These are phyloP conservation scores for Mycalesis mineus DNA, from an alignment of 2,888 invertebrate species.

Conservation along the genomic window DNA sequence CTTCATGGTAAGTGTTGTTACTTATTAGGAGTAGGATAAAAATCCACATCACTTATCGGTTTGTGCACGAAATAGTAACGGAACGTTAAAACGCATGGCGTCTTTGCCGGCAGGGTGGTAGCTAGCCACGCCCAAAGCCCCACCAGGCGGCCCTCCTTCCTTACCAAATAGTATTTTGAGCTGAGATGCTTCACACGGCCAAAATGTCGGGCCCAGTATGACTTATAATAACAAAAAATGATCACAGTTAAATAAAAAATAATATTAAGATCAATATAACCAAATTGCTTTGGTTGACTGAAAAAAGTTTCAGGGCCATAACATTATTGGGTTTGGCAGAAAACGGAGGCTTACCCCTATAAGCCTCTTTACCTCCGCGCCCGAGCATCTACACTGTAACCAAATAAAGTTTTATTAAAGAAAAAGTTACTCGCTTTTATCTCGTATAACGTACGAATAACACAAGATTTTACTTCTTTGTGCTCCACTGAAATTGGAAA, in stretches of 20 bases:
- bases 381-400: constrained; percentile 40
- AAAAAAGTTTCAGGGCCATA: constrained; percentile 32
- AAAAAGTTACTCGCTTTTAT: constrained; percentile 47
- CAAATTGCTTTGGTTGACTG: constrained; percentile 31
- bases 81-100: no score
- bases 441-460: constrained; percentile 45
- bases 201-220: no score
- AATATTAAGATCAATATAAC: constrained; percentile 4
- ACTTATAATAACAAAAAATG: no score
- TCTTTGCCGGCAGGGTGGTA: no score
- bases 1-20: no score
- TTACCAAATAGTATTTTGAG: no score
- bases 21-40: no score
- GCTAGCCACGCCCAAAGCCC: no score
- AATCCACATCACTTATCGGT: no score
- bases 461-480: constrained; percentile 53
- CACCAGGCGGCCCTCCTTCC: no score
- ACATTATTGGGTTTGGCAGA: constrained; percentile 41
- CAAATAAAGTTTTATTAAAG: constrained; percentile 61
- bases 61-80: no score
- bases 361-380: constrained; percentile 45
- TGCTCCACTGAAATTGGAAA: constrained; percentile 27
- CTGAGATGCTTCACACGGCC: no score
- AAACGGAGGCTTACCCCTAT: constrained; percentile 44
- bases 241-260: not conserved